These are phyloP conservation scores for Diabrotica undecimpunctata DNA, from an alignment of 1,140 invertebrate species.

Conservation along the genomic window DNA sequence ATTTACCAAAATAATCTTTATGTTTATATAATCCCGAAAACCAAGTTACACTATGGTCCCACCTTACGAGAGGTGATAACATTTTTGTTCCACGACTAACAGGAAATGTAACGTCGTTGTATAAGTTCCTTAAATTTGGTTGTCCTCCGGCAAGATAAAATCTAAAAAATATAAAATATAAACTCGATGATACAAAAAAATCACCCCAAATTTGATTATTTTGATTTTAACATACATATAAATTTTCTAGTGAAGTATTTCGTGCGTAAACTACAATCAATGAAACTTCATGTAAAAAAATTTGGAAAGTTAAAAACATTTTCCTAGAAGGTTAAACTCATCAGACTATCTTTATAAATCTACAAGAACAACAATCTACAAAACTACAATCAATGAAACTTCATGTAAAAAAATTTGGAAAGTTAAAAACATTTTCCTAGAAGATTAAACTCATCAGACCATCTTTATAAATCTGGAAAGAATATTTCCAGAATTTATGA, in stretches of 20 bases:
- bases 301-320: no score
- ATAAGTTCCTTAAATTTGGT: conserved; percentile 69
- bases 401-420: no score
- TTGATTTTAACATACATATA: not conserved
- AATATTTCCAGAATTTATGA: no score
- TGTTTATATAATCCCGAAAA: conserved; percentile 43
- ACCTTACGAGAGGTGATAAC: conserved; percentile 76
- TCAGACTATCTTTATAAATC: no score
- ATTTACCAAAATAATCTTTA: conserved; percentile 18
- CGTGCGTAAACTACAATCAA: no score
- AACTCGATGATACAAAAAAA: conserved; percentile 3
- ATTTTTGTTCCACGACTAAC: conserved; percentile 84
- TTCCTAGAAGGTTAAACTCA: no score
- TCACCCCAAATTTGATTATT: not conserved
- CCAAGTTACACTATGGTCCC: conserved; percentile 87
- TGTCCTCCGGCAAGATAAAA: conserved; percentile 76
- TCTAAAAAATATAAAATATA: conserved; percentile 46
- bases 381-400: no score
- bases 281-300: no score
- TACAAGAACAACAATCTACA: no score
- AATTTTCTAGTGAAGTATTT: not conserved
- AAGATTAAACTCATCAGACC: no score
- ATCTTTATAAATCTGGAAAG: no score
- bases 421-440: no score
- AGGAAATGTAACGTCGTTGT: conserved; percentile 72